Percentiles rank a stretch among this genome's conserved stretches.
Evolutionary conservation across 2,888 invertebrate species (phyloP).

Genomic region (Cryptosula pallasiana): DNA sequence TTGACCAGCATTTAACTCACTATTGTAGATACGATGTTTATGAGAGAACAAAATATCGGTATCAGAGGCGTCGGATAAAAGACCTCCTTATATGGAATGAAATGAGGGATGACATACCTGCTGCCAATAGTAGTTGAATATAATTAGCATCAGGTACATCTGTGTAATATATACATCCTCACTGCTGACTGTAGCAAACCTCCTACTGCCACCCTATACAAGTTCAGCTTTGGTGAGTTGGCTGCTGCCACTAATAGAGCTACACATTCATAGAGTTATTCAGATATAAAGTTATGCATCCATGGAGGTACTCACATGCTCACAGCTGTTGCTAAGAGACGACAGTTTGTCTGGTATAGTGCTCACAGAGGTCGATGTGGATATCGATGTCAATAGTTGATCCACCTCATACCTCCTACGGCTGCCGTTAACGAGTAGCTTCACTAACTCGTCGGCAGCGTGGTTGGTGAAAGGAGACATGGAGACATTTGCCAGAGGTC

Average conservation of each 20-base stretch:
- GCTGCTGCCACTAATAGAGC: not conserved
- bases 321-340: not conserved
- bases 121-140: constrained; percentile 11
- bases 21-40: too few species aligned
- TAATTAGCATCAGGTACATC: not conserved
- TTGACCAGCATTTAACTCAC: too few species aligned
- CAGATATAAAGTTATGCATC: not conserved
- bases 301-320: not conserved
- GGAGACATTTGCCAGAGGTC: not conserved
- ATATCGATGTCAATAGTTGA: not conserved
- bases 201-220: too few species aligned
- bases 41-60: too few species aligned
- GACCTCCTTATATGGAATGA: too few species aligned
- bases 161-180: constrained; percentile 4
- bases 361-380: not conserved
- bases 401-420: not conserved
- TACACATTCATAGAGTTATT: not conserved
- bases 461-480: not conserved
- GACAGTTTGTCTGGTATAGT: not conserved
- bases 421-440: not conserved
- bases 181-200: too few species aligned
- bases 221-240: too few species aligned
- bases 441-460: not conserved
- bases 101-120: not conserved
- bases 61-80: too few species aligned